Base-by-base conservation (phyloP, 1,140 invertebrate species). In the Papilio machaon region DNA sequence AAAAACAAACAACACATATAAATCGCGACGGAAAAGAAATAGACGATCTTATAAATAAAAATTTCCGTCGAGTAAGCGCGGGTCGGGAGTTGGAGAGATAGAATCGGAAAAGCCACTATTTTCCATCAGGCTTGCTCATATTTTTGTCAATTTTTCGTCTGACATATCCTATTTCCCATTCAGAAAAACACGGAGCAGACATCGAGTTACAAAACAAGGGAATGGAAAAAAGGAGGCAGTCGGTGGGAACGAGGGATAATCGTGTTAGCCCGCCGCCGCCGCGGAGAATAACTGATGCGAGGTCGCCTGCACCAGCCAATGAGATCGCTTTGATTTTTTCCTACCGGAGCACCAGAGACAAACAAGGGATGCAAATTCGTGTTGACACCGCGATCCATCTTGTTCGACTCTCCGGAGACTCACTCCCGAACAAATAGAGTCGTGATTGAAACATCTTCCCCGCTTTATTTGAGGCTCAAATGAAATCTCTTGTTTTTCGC, bases 131-230 rank as follows among this genome's bases (percentile, higher is more conserved):
- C 86, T 86, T 85, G 88, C 90, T 88, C 91, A 93, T 94, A 94
- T 94, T 93, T 94, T 94, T 94, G 91, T 94, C 92, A 93, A 94
- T 94, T 94, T 94, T 92, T 93, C 92, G 89, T 94, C 90, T 94
- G 93, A 94, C 92, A 92, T 90, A 92, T 94, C 91, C 92, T 88
- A 94, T 94, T 94, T 94, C 91, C 89, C 88, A 91, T 94, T 92
- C 92, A 92, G 93, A 94, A 94, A 94, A 94, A 94, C 93, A 93
- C 86, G 89, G 88, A 91, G 90, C 89, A 90, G 91, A 92, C 91
- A 91, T 88, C 87, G 86, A 92, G 90, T 91, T 93, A 90, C 91
- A 94, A 94, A 94, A 92, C 91, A 94, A 92, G 91, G 92, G 90
- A 92, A 90, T 88, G 89, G 79, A 89, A 92, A 92, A 93, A 94